Evolutionary conservation across 1,140 invertebrate genomes (phyloP), one percentile per base, ranked within the genome.

Genomic region (Platyscapa corneri): DNA sequence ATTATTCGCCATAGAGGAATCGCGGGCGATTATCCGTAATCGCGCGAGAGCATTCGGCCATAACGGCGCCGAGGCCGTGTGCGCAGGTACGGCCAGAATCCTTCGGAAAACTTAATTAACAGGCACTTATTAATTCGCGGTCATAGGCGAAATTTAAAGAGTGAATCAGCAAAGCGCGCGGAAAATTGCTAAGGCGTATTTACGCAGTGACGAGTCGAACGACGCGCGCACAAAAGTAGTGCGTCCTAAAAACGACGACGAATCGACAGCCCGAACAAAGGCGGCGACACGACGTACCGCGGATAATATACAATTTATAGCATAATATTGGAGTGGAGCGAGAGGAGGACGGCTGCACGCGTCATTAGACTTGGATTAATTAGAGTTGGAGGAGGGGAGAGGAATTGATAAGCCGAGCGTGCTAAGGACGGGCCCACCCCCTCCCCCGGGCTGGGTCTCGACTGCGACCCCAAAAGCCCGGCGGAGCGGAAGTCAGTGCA

Each of bases 291-390:
- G n/a, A n/a, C n/a, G n/a, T n/a, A n/a, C n/a, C n/a, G n/a, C n/a
- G n/a, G n/a, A n/a, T n/a, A n/a, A n/a, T 1, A 18, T 14, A 27
- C 23, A 1, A 5, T 10, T n/a, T 16, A 16, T 20, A 34, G 12
- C 12, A 39, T 18, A 39, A n/a, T 42, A 74, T n/a, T 10, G 27
- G 42, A 74, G 10, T 1, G 0, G 12, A 1, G 23, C 37, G 12
- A 27, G 37, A 39, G n/a, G n/a, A n/a, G n/a, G n/a, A n/a, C n/a
- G n/a, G n/a, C n/a, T n/a, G 14, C 37, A 46, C 16, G 49, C 76
- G 20, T 82, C 67, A 74, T 74, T 74, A 82, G 46, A n/a, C 67
- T 56, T n/a, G 49, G 46, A 74, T 82, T 60, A 82, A 82, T 82
- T 74, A 82, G 79, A 82, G 30, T 1, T 16, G 23, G 76, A 18